Percentiles rank a stretch among this genome's conserved stretches.
Evolutionary conservation across 1,140 invertebrate genomes (phyloP).

Genomic region (Drosophila lacteicornis): DNA sequence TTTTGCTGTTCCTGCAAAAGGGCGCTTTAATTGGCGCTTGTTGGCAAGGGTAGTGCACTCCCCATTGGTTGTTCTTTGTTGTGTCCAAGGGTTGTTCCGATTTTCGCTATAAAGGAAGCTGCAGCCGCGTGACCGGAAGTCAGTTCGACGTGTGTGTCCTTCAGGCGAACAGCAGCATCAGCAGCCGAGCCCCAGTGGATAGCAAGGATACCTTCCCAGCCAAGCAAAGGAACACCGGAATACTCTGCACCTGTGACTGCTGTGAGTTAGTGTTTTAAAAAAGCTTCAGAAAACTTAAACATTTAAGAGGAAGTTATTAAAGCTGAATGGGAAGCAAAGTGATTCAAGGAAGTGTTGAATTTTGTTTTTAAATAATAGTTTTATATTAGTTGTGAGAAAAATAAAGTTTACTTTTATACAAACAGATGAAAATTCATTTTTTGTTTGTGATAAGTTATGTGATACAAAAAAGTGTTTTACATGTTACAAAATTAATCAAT

Average conservation of each 20-base stretch:
- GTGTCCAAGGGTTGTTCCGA: constrained; percentile 7
- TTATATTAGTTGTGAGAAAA: too few relatives aligned
- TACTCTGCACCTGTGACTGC: constrained; percentile 14
- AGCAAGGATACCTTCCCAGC: neutral
- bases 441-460: neutral
- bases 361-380: too few relatives aligned
- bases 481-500: neutral
- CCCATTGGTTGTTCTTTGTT: constrained; percentile 42
- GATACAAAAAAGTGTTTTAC: neutral
- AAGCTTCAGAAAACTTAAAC: neutral
- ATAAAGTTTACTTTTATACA: too few relatives aligned
- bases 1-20: constrained; percentile 42
- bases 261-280: constrained; percentile 24
- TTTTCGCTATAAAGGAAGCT: constrained; percentile 67
- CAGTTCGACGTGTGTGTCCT: constrained; percentile 53
- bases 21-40: constrained; percentile 34
- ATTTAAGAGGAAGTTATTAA: neutral
- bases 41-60: neutral
- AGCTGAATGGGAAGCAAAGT: too few relatives aligned
- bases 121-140: constrained; percentile 37
- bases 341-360: too few relatives aligned
- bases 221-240: neutral
- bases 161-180: constrained; percentile 36
- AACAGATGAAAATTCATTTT: neutral
- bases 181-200: neutral